Base-by-base conservation (phyloP, 2,113 vertebrate genomes). In the Sterrhoptilus dennistouni region DNA sequence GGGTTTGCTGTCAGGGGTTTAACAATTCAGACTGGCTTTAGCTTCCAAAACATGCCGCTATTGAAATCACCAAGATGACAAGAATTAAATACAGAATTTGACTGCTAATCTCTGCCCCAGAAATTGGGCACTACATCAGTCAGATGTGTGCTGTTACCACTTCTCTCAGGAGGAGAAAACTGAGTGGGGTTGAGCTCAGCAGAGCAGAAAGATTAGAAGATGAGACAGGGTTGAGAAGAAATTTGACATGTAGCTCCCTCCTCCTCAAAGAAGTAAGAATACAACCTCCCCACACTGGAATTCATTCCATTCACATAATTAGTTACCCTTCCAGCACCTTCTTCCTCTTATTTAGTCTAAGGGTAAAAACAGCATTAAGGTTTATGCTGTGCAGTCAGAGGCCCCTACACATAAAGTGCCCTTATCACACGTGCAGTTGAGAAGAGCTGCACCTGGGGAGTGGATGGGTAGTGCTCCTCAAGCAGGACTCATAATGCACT, bases 1-100 rank as follows among this genome's bases (percentile, higher is more conserved):
- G 72, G 92, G 93, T 94, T 80, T 97, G 95, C 95, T 96, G 96
- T 94, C 97, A 95, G 92, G 75, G 44, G 61, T 96, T 87, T 94
- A 88, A 50, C 69, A 87, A 54, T 78, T 83, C 49, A 29, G 59
- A 53, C 80, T 63, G 87, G 59, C 70, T 85, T 68, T 47, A 89
- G 75, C 74, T 94, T 94, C 94, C 66, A 93, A 81, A 91, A 72
- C 88, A 69, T 4, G 52, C 36, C 85, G 57, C 75, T 74, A 25
- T 23, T 77, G 80, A 91, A 84, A 94, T 61, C 57, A 64, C 42
- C 49, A 64, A 72, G 87, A 76, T 71, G 88, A 86, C 66, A 94
- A 93, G 69, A 57, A 86, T 4, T 44, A 86, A 72, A 50, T 40
- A 47, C 36, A 65, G 61, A 71, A 93, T 83, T 86, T 90, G 79